Conservation (phyloP, 2,113 vertebrate genomes). For the human region DNA sequence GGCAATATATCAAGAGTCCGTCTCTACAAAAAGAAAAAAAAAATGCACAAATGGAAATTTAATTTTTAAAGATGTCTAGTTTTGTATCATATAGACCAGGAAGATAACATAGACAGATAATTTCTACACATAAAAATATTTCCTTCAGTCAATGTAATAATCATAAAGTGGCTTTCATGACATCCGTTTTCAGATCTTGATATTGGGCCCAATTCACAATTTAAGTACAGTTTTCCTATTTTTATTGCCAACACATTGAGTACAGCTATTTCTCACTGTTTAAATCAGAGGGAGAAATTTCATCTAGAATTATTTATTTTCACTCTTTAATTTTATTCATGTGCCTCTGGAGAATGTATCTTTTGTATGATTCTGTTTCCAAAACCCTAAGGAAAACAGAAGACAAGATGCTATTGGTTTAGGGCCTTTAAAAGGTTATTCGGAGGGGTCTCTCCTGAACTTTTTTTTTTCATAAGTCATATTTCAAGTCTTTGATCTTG, state of each 20-base stretch:
- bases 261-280: constrained; percentile 52
- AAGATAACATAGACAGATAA: constrained; percentile 8
- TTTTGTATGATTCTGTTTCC: constrained; percentile 63
- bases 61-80: constrained; percentile 28
- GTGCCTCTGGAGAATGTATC: constrained; percentile 64
- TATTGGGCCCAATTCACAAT: constrained; percentile 12
- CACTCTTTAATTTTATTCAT: constrained; percentile 62
- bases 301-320: constrained; percentile 70
- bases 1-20: too few species aligned
- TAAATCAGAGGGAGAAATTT: constrained; percentile 66
- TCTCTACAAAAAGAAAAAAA: too few species aligned
- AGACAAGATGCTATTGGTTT: constrained; percentile 58
- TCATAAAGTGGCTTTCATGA: constrained; percentile 31
- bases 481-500: constrained; percentile 79
- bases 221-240: constrained; percentile 29
- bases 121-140: background rate
- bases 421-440: constrained; percentile 41
- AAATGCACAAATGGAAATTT: background rate
- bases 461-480: constrained; percentile 59
- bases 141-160: background rate
- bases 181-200: constrained; percentile 24
- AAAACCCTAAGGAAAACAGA: constrained; percentile 68
- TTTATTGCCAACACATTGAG: constrained; percentile 25
- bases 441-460: constrained; percentile 43
- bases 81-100: background rate